Base-by-base conservation (phyloP, 2,113 vertebrate species). In the Passerina amoena region DNA sequence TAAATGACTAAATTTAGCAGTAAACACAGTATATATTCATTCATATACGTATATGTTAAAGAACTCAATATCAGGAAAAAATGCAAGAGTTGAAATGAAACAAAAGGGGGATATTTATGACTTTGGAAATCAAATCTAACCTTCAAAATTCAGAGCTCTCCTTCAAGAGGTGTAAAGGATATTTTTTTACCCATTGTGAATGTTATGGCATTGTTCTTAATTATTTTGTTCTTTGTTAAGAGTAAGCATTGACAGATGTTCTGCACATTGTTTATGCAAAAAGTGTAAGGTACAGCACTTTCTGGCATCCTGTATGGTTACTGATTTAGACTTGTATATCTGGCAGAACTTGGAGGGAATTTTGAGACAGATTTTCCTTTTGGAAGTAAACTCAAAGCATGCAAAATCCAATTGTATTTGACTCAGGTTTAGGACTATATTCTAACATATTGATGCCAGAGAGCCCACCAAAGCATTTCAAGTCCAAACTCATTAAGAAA, bases 271-370 rank as follows among this genome's bases (percentile, higher is more conserved):
- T 83, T 95, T 89, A 80, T 12, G 6, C 87, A 57, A 93, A 95
- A 94, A 48, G 28, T 71, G 33, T 72, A 82, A 66, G 20, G 30
- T 25, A 81, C 51, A 71, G 56, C 14, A 9, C 22, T 73, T 84
- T 48, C 70, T 95, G 18, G 19, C 79, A 73, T 83, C 47, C 90
- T 92, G 57, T 47, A 38, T 79, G 63, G 68, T 63, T 91, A 92
- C 70, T 86, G 79, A 96, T 94, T 89, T 63, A 92, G 54, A 68
- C 56, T 54, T 4, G 0, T 61, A 4, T 50, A 81, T 92, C 75
- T 94, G 84, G 68, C 85, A 97, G 87, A 95, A 96, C 87, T 11
- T 68, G 69, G 80, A 63, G n/a, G 31, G 59, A 91, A 92, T 75
- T 86, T 88, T 68, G 90, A 95, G 80, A 66, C 53, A 87, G 57